Percentiles rank a stretch among this genome's conserved stretches.
These are phyloP conservation scores for Leucophenga maculata DNA, from an alignment of 2,888 invertebrate species.

Conservation along the genomic window DNA sequence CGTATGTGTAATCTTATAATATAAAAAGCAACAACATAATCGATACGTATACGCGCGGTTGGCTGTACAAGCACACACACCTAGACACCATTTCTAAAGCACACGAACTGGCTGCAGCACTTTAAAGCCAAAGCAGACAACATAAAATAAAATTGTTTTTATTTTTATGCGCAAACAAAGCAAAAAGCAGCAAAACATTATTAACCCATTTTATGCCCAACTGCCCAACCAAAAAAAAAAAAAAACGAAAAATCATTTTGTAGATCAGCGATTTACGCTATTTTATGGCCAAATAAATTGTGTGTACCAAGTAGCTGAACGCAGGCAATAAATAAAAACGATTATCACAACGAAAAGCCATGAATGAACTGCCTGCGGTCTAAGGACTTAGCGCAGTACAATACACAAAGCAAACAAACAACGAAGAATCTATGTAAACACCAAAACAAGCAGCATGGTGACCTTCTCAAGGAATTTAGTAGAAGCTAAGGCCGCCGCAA, in stretches of 20 bases:
- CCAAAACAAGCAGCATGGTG: neutral
- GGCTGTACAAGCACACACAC: neutral
- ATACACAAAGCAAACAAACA: neutral
- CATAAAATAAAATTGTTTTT: slow-evolving; percentile 1
- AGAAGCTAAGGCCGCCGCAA: neutral
- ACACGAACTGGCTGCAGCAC: neutral
- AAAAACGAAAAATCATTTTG: slow-evolving; percentile 23
- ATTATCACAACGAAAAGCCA: slow-evolving; percentile 4
- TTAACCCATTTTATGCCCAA: neutral
- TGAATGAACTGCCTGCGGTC: neutral
- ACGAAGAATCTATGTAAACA: neutral
- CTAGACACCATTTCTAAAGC: no score
- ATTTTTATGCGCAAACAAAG: slow-evolving; percentile 23
- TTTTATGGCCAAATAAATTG: neutral
- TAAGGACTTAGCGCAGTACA: neutral
- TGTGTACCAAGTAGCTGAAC: neutral
- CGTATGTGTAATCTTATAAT: no score
- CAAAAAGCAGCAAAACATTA: slow-evolving; percentile 2
- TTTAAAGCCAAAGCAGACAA: neutral
- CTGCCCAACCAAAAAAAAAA: slow-evolving; percentile 9
- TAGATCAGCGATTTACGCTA: neutral
- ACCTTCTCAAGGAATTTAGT: slow-evolving; percentile 6
- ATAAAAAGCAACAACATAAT: neutral
- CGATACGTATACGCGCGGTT: neutral
- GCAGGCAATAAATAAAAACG: slow-evolving; percentile 12